Conservation (phyloP, 2,113 vertebrate species). For the Hyla sarda region DNA sequence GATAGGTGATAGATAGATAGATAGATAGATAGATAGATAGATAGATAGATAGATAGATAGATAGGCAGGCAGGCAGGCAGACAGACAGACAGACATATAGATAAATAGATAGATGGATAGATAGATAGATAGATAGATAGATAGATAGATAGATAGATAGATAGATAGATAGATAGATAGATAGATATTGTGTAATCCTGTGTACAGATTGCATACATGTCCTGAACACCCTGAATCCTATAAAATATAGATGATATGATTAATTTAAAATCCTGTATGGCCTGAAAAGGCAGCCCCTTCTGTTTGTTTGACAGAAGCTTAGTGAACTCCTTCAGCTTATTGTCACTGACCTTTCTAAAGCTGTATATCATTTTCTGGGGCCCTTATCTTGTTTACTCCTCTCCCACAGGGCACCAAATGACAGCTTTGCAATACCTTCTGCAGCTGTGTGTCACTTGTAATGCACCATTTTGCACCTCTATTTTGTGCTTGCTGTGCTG, state of each 20-base stretch:
- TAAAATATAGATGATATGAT: conserved; percentile 47
- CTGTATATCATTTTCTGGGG: conserved; percentile 76
- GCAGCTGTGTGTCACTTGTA: conserved; percentile 60
- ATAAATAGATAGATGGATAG: too few relatives aligned
- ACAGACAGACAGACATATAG: too few relatives aligned
- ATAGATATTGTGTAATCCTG: neutral
- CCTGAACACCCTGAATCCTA: neutral
- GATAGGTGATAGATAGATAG: neutral
- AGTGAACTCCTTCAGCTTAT: conserved; percentile 76
- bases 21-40: conserved; percentile 3
- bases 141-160: conserved; percentile 1
- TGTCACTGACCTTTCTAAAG: conserved; percentile 79
- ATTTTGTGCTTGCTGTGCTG: conserved; percentile 63
- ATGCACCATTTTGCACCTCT: conserved; percentile 63
- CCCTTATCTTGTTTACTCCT: conserved; percentile 65
- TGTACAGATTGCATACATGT: neutral
- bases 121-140: too few relatives aligned
- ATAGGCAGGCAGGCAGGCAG: too few relatives aligned
- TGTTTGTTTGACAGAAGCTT: conserved; percentile 62
- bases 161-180: neutral
- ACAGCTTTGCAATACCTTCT: conserved; percentile 72
- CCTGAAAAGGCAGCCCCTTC: conserved; percentile 1
- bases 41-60: neutral
- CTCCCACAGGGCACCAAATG: conserved; percentile 70
- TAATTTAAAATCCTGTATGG: conserved; percentile 25